Conservation (phyloP, 2,888 invertebrate species). For the Marronus borbonicus region DNA sequence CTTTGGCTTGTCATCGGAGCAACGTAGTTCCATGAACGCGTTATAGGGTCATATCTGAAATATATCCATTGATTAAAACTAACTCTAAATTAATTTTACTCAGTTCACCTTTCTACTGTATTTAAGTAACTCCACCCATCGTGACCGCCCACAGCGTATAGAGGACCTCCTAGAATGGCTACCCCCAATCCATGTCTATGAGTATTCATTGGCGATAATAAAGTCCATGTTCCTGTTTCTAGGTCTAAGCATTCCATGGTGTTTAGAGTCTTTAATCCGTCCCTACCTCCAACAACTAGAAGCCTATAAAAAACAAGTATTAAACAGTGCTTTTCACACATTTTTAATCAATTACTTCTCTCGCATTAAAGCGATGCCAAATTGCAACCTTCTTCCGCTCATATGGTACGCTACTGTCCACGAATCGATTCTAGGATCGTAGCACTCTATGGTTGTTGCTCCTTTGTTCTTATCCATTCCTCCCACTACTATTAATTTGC, state of each 20-base stretch:
- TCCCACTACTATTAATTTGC: conserved; percentile 88
- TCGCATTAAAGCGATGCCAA: conserved; percentile 90
- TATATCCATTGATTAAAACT: neutral
- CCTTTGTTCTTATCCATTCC: conserved; percentile 96
- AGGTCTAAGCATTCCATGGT: conserved; percentile 93
- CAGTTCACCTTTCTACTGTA: conserved; percentile 83
- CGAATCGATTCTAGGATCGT: conserved; percentile 84
- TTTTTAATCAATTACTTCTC: conserved; percentile 72
- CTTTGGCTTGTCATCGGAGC: conserved; percentile 92
- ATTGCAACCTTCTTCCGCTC: conserved; percentile 88
- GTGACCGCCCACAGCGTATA: conserved; percentile 96
- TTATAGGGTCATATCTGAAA: conserved; percentile 87
- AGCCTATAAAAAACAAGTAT: conserved; percentile 68
- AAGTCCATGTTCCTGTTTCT: conserved; percentile 84
- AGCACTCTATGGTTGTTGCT: conserved; percentile 91
- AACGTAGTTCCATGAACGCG: conserved; percentile 91
- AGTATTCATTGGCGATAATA: conserved; percentile 90
- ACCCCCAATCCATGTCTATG: conserved; percentile 88
- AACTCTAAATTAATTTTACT: neutral
- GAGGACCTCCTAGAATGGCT: conserved; percentile 84
- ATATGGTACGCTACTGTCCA: conserved; percentile 86
- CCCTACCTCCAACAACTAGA: conserved; percentile 91
- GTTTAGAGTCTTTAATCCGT: conserved; percentile 95
- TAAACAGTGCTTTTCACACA: neutral
- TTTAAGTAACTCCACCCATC: conserved; percentile 97